phyloP scores from a whole-genome alignment of 1,140 invertebrate genomes.

The Portunus trituberculatus region DNA sequence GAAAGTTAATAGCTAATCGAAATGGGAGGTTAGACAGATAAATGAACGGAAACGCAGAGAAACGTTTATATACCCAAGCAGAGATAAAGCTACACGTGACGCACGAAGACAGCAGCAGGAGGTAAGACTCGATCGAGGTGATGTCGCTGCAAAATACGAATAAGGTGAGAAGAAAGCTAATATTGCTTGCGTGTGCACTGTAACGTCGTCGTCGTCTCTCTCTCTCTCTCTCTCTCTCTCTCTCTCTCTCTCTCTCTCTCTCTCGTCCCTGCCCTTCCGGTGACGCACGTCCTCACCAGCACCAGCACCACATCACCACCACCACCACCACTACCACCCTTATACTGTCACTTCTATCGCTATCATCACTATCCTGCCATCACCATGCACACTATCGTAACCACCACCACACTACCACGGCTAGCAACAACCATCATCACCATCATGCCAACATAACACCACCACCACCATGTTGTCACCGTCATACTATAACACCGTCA shows the following conservation, averaged over 20 bases:
- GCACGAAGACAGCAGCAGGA: no score
- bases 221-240: slow-evolving; percentile 48
- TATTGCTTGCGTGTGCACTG: neutral
- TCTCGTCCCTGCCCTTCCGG: neutral
- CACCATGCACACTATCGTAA: no score
- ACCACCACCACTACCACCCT: neutral
- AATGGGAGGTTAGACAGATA: neutral
- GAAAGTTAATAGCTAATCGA: neutral
- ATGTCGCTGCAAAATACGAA: no score
- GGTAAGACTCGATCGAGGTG: no score
- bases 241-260: slow-evolving; percentile 34
- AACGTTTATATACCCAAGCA: neutral
- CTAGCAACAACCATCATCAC: no score
- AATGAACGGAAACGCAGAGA: neutral
- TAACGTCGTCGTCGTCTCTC: neutral
- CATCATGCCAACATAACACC: no score
- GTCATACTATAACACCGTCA: no score
- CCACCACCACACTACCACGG: no score
- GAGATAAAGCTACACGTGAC: neutral
- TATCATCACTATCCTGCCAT: no score
- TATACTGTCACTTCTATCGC: no score
- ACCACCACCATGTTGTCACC: no score
- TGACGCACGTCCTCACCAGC: neutral
- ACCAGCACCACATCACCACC: neutral
- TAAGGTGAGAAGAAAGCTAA: neutral